phyloP scores from a whole-genome alignment of 2,797 vertebrate genomes.

The Schizopygopsis malacanthus region DNA sequence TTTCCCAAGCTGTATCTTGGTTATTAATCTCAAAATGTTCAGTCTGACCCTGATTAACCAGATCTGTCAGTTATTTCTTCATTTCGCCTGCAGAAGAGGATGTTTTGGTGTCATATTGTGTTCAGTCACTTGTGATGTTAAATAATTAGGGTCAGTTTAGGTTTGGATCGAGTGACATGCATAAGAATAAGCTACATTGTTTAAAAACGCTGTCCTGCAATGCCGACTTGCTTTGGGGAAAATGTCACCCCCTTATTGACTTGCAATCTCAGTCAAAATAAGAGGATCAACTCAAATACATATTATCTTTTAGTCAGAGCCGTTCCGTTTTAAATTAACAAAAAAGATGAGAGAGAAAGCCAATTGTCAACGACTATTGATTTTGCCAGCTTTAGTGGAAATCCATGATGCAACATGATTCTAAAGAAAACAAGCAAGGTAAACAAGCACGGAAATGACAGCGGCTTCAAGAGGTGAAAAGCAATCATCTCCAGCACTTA shows the following conservation, averaged over 20 bases:
- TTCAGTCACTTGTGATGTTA: neutral
- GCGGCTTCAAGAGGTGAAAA: constrained; percentile 64
- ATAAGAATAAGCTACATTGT: neutral
- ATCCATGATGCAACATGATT: constrained; percentile 49
- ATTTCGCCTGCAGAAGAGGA: neutral
- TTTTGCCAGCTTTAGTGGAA: constrained; percentile 35
- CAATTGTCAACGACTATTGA: constrained; percentile 29
- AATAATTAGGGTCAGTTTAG: neutral
- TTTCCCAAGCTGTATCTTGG: neutral
- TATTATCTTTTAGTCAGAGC: neutral
- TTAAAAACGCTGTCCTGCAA: neutral
- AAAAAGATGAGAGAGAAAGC: neutral
- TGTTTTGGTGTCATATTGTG: neutral
- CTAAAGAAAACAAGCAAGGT: constrained; percentile 65
- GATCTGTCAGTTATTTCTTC: neutral
- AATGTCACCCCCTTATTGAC: neutral
- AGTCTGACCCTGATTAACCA: neutral
- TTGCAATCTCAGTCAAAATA: neutral
- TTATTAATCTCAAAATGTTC: neutral
- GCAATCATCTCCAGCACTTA: constrained; percentile 49
- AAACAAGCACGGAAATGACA: constrained; percentile 68
- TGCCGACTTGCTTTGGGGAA: neutral
- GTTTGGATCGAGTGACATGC: neutral
- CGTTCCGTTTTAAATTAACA: neutral
- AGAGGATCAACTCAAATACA: neutral